Conservation (phyloP, 2,888 invertebrate genomes). For the Oithona nana region DNA sequence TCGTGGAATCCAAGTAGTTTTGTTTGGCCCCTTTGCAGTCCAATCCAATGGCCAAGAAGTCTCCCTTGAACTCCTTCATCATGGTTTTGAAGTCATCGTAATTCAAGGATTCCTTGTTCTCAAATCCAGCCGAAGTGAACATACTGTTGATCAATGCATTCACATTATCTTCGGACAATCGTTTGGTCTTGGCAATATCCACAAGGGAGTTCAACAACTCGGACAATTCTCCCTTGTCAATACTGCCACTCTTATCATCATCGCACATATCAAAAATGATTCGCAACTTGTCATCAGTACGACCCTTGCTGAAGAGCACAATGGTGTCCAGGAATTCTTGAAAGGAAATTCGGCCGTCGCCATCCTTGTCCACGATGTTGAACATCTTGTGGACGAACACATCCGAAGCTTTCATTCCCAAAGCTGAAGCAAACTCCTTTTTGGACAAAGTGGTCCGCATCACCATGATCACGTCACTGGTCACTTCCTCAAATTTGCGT, state of each 20-base stretch:
- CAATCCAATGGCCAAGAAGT: conserved; percentile 78
- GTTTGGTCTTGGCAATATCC: conserved; percentile 73
- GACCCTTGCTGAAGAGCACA: conserved; percentile 71
- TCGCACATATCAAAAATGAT: conserved; percentile 97
- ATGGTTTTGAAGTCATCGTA: conserved; percentile 80
- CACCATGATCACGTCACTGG: conserved; percentile 56
- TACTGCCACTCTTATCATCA: conserved; percentile 77
- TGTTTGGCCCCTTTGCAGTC: conserved; percentile 90
- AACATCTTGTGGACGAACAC: conserved; percentile 94
- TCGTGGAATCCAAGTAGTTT: conserved; percentile 80
- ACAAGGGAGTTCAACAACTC: conserved; percentile 82
- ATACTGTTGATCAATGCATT: conserved; percentile 82
- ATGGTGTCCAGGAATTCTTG: conserved; percentile 81
- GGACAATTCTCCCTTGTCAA: conserved; percentile 76
- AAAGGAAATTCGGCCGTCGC: conserved; percentile 80
- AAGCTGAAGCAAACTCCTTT: conserved; percentile 77
- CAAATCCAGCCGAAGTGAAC: conserved; percentile 77
- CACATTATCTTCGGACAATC: conserved; percentile 60
- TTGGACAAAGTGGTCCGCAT: conserved; percentile 81
- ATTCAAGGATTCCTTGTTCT: conserved; percentile 70
- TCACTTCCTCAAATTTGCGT: conserved; percentile 42
- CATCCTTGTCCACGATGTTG: conserved; percentile 83
- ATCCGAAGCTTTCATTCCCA: conserved; percentile 86
- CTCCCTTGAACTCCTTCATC: conserved; percentile 92
- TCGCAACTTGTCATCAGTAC: conserved; percentile 75